A percentile compares a stretch with the other conserved stretches of the same genome.
phyloP scores from a whole-genome alignment of 2,797 vertebrate species.

The Betta splendens region DNA sequence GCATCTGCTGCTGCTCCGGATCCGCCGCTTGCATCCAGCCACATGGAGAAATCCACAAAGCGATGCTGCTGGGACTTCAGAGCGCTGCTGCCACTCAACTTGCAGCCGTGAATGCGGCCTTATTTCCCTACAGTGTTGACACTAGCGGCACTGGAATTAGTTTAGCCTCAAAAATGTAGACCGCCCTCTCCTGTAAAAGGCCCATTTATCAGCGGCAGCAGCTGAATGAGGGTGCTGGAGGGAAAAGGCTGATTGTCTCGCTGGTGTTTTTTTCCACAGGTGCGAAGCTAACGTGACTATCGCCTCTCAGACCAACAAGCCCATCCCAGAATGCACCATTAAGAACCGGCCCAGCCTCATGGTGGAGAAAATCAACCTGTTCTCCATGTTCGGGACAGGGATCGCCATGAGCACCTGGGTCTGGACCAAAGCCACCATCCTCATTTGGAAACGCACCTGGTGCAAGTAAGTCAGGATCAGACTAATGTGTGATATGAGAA shows the following conservation, averaged over 20 bases:
- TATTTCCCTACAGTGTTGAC: constrained; percentile 58
- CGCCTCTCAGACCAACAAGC: constrained; percentile 94
- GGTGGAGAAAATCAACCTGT: constrained; percentile 99
- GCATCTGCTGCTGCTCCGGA: not conserved
- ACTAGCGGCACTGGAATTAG: constrained; percentile 48
- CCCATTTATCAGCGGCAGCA: constrained; percentile 21
- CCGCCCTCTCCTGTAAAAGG: constrained; percentile 42
- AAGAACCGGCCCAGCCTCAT: constrained; percentile 96
- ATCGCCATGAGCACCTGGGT: constrained; percentile 99
- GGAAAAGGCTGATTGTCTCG: constrained; percentile 2
- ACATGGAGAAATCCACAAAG: constrained; percentile 41
- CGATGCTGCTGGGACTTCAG: constrained; percentile 43
- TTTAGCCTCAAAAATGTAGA: constrained; percentile 63
- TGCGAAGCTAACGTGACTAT: constrained; percentile 98
- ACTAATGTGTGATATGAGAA: not conserved
- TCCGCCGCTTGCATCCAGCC: not conserved
- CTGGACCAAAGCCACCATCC: constrained; percentile 98
- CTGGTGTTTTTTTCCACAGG: constrained; percentile 71
- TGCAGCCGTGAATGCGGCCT: constrained; percentile 42
- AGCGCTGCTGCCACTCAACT: constrained; percentile 36
- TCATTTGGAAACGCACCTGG: constrained; percentile 99
- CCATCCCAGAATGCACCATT: constrained; percentile 94
- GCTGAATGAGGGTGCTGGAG: constrained; percentile 30
- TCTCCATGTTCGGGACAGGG: constrained; percentile 98
- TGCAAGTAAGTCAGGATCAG: constrained; percentile 84